Conservation (phyloP, 2,888 invertebrate genomes). For the Lasius fuliginosus region DNA sequence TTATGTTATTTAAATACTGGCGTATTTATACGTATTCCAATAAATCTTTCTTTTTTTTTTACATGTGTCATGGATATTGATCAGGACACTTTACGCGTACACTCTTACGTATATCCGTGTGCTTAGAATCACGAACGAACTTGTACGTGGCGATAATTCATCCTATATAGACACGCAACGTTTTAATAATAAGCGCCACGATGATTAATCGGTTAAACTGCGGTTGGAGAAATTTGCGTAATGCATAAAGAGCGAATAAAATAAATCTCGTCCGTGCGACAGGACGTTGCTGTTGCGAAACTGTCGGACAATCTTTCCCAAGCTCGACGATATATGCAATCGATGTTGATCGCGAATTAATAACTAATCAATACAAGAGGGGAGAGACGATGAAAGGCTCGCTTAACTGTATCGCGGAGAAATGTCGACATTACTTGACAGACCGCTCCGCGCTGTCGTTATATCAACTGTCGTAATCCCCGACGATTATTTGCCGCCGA, state of each 20-base stretch:
- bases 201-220: slow-evolving; percentile 35
- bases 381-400: slow-evolving; percentile 43
- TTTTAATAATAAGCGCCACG: slow-evolving; percentile 51
- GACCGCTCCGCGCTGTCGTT: slow-evolving; percentile 37
- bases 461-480: slow-evolving; percentile 58
- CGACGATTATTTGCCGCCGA: slow-evolving; percentile 47
- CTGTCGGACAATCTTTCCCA: neutral
- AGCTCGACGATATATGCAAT: neutral
- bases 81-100: neutral
- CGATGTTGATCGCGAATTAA: slow-evolving; percentile 12
- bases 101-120: neutral
- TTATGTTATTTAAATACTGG: neutral
- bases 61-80: neutral
- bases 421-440: slow-evolving; percentile 58
- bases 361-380: slow-evolving; percentile 17
- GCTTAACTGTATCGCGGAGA: slow-evolving; percentile 49
- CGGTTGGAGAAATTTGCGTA: slow-evolving; percentile 24
- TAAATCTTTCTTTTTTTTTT: slow-evolving; percentile 11
- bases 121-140: slow-evolving; percentile 39
- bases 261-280: slow-evolving; percentile 25
- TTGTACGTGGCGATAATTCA: slow-evolving; percentile 45
- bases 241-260: slow-evolving; percentile 49
- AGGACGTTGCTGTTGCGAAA: slow-evolving; percentile 22
- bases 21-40: neutral
- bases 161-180: slow-evolving; percentile 29